phyloP scores from a whole-genome alignment of 1,140 invertebrate genomes.

The Platorchestia sp. region DNA sequence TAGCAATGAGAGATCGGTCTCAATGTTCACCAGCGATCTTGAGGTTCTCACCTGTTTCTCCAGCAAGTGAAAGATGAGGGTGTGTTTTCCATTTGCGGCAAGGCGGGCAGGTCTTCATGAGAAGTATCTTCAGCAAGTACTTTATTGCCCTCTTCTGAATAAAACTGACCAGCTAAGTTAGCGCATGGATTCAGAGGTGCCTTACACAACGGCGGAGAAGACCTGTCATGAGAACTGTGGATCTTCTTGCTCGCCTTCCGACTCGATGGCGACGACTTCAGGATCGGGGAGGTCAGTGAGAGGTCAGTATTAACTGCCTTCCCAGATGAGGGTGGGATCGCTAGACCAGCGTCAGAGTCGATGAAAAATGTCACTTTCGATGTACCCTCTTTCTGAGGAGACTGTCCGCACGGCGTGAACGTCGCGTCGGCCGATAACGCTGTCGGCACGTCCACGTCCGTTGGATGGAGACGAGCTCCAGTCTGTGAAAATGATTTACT shows the following conservation, averaged over 20 bases:
- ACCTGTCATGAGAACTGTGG: not conserved
- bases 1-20: not conserved
- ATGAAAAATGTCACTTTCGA: slow-evolving; percentile 14
- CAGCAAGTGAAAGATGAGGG: not conserved
- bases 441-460: not conserved
- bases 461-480: not conserved
- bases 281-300: not conserved
- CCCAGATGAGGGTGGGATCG: no score
- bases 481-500: not conserved
- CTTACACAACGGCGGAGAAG: not conserved
- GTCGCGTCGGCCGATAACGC: not conserved
- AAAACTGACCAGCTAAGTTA: not conserved
- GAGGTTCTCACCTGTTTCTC: not conserved
- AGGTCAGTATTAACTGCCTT: not conserved
- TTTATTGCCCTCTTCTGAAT: not conserved
- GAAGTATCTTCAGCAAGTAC: not conserved
- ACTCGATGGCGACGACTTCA: not conserved
- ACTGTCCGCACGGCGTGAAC: not conserved
- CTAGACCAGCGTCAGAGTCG: not conserved
- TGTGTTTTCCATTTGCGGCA: not conserved
- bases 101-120: not conserved
- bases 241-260: not conserved
- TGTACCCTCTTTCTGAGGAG: not conserved
- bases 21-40: not conserved
- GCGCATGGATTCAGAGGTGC: not conserved